Evolutionary conservation across 2,113 vertebrate species (phyloP), one percentile per base, ranked within the genome.

Genomic region (Prunella himalayana): DNA sequence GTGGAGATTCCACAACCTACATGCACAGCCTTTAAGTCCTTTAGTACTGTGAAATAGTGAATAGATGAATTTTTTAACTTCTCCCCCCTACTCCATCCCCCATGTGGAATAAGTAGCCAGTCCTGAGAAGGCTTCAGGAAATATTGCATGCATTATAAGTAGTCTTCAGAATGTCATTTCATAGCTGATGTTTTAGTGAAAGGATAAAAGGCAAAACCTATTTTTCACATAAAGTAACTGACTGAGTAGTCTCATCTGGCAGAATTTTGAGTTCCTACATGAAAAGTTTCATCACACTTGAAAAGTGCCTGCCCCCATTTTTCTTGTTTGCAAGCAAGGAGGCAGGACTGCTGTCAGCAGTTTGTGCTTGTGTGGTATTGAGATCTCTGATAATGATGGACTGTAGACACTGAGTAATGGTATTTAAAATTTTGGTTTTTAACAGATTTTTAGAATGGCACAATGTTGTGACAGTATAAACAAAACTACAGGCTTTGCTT

Each of bases 21-120:
- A 8, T 35, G 47, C 33, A 49, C 45, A 35, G 30, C 25, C n/a
- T 35, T 64, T 9, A 66, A 64, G 30, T 83, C 45, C 59, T 41
- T 6, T 18, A 27, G 18, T 45, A 31, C 35, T n/a, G 10, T 73
- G 42, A 84, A 81, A 24, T 12, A 45, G n/a, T 23, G 21, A n/a
- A 44, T 7, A 73, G n/a, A 14, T 69, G 24, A 51, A 20, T 70
- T 41, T 51, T 77, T 77, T 19, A 73, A 53, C 27, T 92, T 71
- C 21, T 54, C 3, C 12, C 2, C 3, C 2, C 9, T 16, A 1
- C 16, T 41, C 15, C 3, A 6, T 5, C 3, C 10, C 2, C 23
- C 28, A 24, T 21, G 31, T 77, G 22, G 78, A 76, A 57, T 78
- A 21, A 70, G 39, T 50, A 86, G n/a, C 54, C 6, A 3, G 1